Base-by-base conservation (phyloP, 2,888 invertebrate genomes). In the Falcaria lacertinaria region DNA sequence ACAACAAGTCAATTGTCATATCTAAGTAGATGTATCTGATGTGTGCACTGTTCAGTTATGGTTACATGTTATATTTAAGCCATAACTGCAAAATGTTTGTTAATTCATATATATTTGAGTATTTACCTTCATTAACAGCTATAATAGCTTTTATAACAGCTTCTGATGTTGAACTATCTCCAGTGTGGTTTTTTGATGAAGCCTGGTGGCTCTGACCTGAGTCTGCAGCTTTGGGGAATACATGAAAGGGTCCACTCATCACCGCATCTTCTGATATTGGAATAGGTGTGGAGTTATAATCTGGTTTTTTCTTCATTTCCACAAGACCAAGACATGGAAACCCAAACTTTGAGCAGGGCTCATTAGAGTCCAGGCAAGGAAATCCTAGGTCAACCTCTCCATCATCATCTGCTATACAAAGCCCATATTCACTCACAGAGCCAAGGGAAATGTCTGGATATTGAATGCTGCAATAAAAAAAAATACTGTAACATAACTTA, bases 361-460 rank as follows among this genome's bases (percentile, higher is more conserved):
- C 98, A 48, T 93, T 92, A 11, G 94, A 91, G 72, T 98, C 97
- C 8, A 99, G 89, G 58, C 95, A 95, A 0, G 98, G 98, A 74
- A 99, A 98, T 62, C 97, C 98, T 82, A 92, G 92, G 79, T 97
- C 97, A 2, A 97, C 95, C 84, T 98, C 98, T 1, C 98, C 98
- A 72, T 98, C 97, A 68, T 98, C 98, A 83, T 98, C 98, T 17
- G 97, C 97, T 76, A 98, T 97, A 72, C 96, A 97, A 43, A 98
- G 91, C 34, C 96, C 96, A 75, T 97, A 98, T 66, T 93, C 92
- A 42, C 91, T 88, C 14, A 93, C 91, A 32, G 93, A 91, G 60
- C 92, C 91, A 38, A 94, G 86, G 15, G 82, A 74, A 60, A 92
- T 84, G 48, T 93, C 92, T 4, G 92, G 92, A 71, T 92, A 91